Evolutionary conservation across 1,140 invertebrate genomes (phyloP), one percentile per base, ranked within the genome.

Genomic region (Archivesica marissinica): DNA sequence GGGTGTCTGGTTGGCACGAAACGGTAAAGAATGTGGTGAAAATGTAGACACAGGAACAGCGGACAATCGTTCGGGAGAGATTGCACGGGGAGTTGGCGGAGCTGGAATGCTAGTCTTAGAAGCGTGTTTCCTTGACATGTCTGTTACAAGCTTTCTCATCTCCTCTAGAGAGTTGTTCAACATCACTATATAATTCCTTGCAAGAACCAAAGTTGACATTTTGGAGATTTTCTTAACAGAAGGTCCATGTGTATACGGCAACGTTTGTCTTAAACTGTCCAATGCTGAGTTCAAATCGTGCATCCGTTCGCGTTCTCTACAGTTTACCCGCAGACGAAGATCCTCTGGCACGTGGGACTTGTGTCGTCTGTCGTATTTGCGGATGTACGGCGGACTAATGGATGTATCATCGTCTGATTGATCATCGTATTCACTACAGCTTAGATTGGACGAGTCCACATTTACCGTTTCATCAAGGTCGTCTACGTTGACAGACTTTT

Each of bases 261-360:
- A 93, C 39, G 94, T 92, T 72, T 93, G 89, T 66, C 93, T 75
- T 0, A 94, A 86, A 64, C 90, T 90, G 80, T 94, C 93, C 25
- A 94, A 80, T 3, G 93, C 93, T 11, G 91, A 87, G 66, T 94
- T 94, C 28, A 94, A 70, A 75, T 94, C 93, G 76, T 94, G 93
- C 93, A 94, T 94, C 28, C 93, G 66, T 72, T 93, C 85, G 64
- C 93, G 77, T 82, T 94, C 93, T 33, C 93, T 74, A 17, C 90
- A 89, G 82, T 94, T 94, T 25, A 92, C 90, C 50, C 88, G 84
- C 25, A 92, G 83, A 30, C 91, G 81, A 13, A 91, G 47, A n/a
- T 90, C 91, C 44, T 92, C 91, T 7, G 91, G 87, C 4, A 90
- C 89, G 13, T 76, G 33, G 28, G 87, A 88, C 56, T 86, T 89